Evolutionary conservation across 2,888 invertebrate genomes (phyloP).

Genomic region (Nomada flava): DNA sequence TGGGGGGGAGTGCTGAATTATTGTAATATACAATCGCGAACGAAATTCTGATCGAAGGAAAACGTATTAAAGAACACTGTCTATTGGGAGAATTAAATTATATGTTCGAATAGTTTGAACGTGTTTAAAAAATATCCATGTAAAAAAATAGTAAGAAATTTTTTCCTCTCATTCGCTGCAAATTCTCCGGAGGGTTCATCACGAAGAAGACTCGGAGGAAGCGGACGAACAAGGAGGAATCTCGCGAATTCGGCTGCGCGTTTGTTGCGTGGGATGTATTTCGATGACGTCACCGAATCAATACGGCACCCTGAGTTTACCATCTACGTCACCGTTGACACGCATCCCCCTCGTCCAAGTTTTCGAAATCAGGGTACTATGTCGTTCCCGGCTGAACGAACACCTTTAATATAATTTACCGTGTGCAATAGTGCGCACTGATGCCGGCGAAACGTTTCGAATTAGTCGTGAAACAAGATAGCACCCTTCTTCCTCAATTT

Average conservation of each 20-base stretch:
- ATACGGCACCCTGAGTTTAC: constrained; percentile 51
- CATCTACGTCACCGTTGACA: constrained; percentile 65
- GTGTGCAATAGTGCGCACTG: not conserved
- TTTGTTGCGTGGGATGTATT: constrained; percentile 43
- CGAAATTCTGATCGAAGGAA: not conserved
- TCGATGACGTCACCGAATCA: constrained; percentile 71
- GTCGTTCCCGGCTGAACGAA: constrained; percentile 15
- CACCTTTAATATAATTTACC: constrained; percentile 33
- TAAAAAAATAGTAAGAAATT: no score
- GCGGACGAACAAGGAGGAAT: constrained; percentile 1
- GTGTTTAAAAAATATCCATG: not conserved
- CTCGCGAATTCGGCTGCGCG: constrained; percentile 6
- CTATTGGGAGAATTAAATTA: not conserved
- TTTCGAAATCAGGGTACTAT: constrained; percentile 48
- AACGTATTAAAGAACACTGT: not conserved
- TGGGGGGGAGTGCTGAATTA: not conserved
- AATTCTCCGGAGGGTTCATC: not conserved
- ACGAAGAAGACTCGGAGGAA: not conserved
- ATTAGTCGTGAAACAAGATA: constrained; percentile 19
- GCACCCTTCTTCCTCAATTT: constrained; percentile 20
- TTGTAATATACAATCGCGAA: not conserved
- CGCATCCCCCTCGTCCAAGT: constrained; percentile 2
- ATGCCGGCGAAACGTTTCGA: not conserved
- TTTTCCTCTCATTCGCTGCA: not conserved
- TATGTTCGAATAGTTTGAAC: no score